Evolutionary conservation across 2,797 vertebrate species (phyloP).

Genomic region (Girardinus metallicus): DNA sequence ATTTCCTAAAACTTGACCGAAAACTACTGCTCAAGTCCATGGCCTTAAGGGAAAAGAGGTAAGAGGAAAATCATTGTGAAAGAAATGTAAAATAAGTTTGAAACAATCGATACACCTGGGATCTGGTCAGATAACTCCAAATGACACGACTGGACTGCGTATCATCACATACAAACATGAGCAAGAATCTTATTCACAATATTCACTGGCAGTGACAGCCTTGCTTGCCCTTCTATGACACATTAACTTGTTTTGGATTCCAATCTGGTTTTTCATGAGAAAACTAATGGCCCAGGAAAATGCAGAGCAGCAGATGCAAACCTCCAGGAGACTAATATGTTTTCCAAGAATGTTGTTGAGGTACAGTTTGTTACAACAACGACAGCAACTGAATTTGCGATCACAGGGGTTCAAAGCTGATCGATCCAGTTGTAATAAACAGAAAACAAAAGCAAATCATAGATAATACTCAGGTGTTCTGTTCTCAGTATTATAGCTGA

Average conservation of each 20-base stretch:
- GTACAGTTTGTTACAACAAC: slow-evolving; percentile 1
- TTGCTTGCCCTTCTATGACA: background rate
- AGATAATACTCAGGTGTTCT: background rate
- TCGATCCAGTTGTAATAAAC: background rate
- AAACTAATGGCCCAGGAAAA: slow-evolving; percentile 21
- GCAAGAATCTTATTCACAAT: slow-evolving; percentile 1
- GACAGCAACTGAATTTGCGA: background rate
- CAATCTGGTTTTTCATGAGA: slow-evolving; percentile 3
- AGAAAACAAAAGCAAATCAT: background rate
- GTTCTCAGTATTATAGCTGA: background rate
- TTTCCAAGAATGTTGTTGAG: slow-evolving; percentile 6
- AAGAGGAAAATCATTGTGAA: background rate
- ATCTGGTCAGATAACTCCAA: background rate
- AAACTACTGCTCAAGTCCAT: background rate
- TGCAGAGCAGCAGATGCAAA: slow-evolving; percentile 11
- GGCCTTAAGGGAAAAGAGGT: background rate
- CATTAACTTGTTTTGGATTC: slow-evolving; percentile 5
- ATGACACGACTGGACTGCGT: background rate
- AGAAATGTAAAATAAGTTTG: background rate
- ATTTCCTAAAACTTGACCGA: background rate
- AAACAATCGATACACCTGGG: background rate
- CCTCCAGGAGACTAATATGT: background rate
- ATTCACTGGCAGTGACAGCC: slow-evolving; percentile 5
- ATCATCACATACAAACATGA: slow-evolving; percentile 4
- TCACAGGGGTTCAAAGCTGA: background rate